Evolutionary conservation across 2,113 vertebrate species (phyloP), one percentile per base, ranked within the genome.

Genomic region (Malurus cyaneus): DNA sequence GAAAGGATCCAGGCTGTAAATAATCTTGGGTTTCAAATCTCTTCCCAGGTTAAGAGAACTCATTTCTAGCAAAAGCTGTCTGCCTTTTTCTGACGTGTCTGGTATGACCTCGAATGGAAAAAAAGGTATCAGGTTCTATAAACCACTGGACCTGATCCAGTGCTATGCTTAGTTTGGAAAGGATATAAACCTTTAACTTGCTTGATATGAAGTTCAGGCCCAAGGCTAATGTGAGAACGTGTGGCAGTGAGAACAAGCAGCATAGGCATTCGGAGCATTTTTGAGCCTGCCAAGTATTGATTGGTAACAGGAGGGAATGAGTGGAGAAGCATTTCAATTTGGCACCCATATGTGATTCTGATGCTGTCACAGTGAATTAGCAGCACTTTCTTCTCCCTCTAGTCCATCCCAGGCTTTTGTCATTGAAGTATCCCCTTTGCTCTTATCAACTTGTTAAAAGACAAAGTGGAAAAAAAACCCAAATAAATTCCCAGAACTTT

Each of bases 331-430:
- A 85, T 96, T 96, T 94, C 85, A 93, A 29, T 94, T 96, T 92
- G 87, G 93, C 92, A 86, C 73, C 79, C 71, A 21, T 86, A 42
- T 60, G 44, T 47, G 79, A 96, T 91, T 92, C 76, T 91, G 89
- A 57, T 96, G 86, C 93, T 97, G 96, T 97, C 96, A 96, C 64
- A 96, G 56, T 90, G 89, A 94, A 97, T 96, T 97, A 96, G 79
- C 67, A 91, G 66, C 3, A 6, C 92, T 93, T 95, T 66, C 59
- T 92, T 92, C 93, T 88, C 74, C 56, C 81, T 86, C 21, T 74
- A 70, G 90, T 47, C 76, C 82, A 64, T 86, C 34, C 67, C 47
- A 66, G 56, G 81, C 79, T 73, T 89, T 95, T 96, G 84, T 95
- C 74, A 92, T 93, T 95, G 89, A 93, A 86, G 65, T 81, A 95